Evolutionary conservation across 2,113 vertebrate genomes (phyloP).

Genomic region (Cyprinodon variegatus): DNA sequence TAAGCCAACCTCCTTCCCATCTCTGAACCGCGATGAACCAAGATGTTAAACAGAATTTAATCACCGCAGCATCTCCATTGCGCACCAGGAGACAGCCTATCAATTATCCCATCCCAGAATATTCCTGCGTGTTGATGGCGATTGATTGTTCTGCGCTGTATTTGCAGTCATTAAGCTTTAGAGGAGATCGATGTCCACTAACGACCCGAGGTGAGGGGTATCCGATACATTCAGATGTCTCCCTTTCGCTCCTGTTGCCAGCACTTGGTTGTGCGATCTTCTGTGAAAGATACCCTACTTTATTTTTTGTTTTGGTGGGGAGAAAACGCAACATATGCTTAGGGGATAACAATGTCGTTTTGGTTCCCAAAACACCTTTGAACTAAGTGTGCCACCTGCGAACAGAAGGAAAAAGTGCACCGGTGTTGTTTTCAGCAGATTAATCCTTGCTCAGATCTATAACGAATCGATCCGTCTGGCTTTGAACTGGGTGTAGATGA

Average conservation of each 20-base stretch:
- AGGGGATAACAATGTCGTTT: not conserved
- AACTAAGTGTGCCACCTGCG: constrained; percentile 8
- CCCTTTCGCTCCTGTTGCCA: constrained; percentile 27
- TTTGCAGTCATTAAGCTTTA: constrained; percentile 69
- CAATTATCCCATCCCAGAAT: constrained; percentile 72
- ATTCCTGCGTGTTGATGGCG: constrained; percentile 67
- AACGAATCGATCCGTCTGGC: constrained; percentile 46
- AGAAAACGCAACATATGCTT: not conserved
- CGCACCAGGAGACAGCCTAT: constrained; percentile 67
- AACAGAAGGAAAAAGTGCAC: not conserved
- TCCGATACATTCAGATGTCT: constrained; percentile 54
- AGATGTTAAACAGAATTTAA: constrained; percentile 72
- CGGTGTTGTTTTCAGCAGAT: constrained; percentile 34
- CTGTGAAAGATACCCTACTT: not conserved
- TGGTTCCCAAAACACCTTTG: not conserved
- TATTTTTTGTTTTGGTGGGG: not conserved
- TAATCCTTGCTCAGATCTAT: constrained; percentile 42
- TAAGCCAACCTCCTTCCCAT: constrained; percentile 5
- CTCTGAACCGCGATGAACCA: constrained; percentile 8
- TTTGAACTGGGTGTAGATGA: constrained; percentile 43
- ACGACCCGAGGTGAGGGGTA: constrained; percentile 68
- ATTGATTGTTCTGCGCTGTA: constrained; percentile 71
- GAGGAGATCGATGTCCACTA: constrained; percentile 70
- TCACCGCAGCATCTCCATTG: constrained; percentile 67
- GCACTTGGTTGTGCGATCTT: not conserved